Conservation (phyloP, 2,113 vertebrate species). For the Phalacrocorax aristotelis region DNA sequence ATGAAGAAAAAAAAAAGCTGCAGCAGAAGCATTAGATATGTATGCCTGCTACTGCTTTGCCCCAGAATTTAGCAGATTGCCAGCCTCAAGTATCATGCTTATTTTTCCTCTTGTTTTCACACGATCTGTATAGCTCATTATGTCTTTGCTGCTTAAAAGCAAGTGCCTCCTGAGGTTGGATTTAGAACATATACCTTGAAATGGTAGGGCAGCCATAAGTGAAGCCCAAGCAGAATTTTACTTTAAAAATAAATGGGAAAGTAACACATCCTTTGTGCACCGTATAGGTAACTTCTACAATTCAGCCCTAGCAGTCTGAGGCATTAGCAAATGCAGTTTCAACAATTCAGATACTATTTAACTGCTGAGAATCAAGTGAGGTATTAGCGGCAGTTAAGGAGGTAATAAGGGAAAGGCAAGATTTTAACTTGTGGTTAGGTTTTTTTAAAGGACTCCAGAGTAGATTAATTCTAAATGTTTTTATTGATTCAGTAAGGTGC, state of each 20-base stretch:
- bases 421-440: background rate
- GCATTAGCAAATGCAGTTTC: background rate
- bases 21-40: background rate
- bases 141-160: background rate
- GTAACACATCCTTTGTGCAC: background rate
- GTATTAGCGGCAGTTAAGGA: background rate
- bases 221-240: slow-evolving; percentile 5
- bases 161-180: background rate
- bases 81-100: background rate
- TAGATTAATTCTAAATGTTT: slow-evolving; percentile 11
- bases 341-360: background rate
- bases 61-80: background rate
- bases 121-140: background rate
- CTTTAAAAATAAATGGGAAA: background rate
- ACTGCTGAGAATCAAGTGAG: background rate
- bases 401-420: background rate
- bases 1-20: background rate
- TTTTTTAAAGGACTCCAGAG: slow-evolving; percentile 22
- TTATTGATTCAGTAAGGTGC: background rate
- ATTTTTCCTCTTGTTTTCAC: slow-evolving; percentile 10
- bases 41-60: background rate
- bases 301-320: background rate
- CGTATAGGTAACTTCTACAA: background rate
- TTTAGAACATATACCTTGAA: background rate
- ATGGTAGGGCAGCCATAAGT: background rate